Percentiles rank a stretch among this genome's conserved stretches.
Conservation (phyloP, 2,113 vertebrate species). For the Serinus canaria region DNA sequence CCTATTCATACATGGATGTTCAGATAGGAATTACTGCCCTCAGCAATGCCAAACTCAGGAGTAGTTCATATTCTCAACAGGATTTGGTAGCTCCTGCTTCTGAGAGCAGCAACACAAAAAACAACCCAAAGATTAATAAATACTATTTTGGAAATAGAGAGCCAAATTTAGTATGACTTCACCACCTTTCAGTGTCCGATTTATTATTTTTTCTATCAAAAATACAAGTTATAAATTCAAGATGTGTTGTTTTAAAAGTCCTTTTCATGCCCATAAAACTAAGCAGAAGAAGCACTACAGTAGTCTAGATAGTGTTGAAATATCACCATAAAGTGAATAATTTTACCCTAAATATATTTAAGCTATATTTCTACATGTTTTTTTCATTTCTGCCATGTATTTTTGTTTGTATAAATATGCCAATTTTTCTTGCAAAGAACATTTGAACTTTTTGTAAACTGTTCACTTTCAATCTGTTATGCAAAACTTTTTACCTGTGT, state of each 20-base stretch:
- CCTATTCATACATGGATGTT: accelerated
- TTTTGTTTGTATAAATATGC: background rate
- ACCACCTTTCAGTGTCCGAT: background rate
- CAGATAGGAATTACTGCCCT: background rate
- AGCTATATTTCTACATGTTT: background rate
- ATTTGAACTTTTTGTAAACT: background rate
- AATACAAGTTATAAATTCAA: background rate
- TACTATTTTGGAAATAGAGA: background rate
- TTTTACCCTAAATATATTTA: background rate
- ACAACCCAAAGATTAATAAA: accelerated
- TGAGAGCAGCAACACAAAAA: background rate
- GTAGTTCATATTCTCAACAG: background rate
- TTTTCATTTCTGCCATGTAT: background rate
- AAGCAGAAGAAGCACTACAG: background rate
- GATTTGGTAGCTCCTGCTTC: background rate
- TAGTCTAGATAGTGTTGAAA: background rate
- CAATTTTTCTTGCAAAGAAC: background rate
- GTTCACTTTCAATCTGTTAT: background rate
- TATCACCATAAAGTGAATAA: background rate
- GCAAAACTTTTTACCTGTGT: background rate
- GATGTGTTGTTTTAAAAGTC: background rate
- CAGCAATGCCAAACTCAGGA: background rate
- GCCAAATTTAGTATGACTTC: background rate
- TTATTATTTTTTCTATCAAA: background rate
- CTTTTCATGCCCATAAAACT: background rate